A percentile compares a stretch with the other conserved stretches of the same genome.
phyloP scores from a whole-genome alignment of 2,888 invertebrate genomes.

The Metellina segmentata region DNA sequence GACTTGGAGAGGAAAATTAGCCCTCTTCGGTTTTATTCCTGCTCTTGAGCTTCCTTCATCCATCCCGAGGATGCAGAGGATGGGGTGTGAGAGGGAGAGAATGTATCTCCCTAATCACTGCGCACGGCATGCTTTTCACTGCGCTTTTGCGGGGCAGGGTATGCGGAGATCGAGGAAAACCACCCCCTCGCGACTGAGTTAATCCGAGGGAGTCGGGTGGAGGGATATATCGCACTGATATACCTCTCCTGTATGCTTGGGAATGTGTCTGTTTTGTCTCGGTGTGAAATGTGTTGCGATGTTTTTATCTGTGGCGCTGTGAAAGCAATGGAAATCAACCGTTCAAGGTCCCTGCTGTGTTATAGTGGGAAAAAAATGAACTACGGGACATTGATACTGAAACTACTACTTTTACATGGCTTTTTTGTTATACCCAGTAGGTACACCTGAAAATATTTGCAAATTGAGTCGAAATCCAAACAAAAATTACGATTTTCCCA shows the following conservation, averaged over 20 bases:
- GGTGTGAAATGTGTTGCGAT: no score
- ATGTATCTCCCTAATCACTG: background rate
- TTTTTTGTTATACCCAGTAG: no score
- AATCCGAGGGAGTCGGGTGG: background rate
- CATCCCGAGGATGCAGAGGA: background rate
- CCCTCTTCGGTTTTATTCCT: background rate
- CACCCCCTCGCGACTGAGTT: background rate
- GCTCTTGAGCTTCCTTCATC: background rate
- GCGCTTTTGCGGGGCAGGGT: slow-evolving; percentile 19
- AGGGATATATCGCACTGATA: background rate
- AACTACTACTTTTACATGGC: no score
- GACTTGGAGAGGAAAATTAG: background rate
- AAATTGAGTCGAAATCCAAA: no score
- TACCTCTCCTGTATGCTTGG: background rate
- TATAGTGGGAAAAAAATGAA: no score
- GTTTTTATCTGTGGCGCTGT: no score
- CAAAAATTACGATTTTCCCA: no score
- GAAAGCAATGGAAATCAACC: no score
- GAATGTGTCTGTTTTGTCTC: no score
- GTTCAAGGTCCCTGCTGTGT: no score
- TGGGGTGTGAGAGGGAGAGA: background rate
- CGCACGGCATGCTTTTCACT: slow-evolving; percentile 14
- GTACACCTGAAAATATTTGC: no score
- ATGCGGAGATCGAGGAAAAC: slow-evolving; percentile 9
- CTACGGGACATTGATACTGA: no score